Conservation (phyloP, 2,113 vertebrate species). For the Seriola dumerili region DNA sequence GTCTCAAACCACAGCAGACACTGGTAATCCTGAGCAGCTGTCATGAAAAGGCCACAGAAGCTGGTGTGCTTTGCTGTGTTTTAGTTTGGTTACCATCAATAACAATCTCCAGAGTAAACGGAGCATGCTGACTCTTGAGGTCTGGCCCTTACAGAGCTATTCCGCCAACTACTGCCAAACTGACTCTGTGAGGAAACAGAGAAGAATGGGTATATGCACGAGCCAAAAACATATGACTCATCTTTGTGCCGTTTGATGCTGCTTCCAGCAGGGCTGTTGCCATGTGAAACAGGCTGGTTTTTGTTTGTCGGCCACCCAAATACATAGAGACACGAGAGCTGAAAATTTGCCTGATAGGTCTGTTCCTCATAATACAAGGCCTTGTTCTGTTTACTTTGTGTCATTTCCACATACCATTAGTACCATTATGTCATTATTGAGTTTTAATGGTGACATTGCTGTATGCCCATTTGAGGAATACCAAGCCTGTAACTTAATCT, state of each 20-base stretch:
- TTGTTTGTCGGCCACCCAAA: constrained; percentile 46
- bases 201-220: constrained; percentile 58
- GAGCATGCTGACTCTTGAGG: constrained; percentile 35
- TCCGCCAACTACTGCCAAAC: constrained; percentile 66
- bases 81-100: constrained; percentile 45
- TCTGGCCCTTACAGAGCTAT: constrained; percentile 44
- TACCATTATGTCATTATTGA: constrained; percentile 30
- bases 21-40: constrained; percentile 34
- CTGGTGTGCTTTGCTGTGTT: constrained; percentile 19
- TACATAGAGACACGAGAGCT: constrained; percentile 46
- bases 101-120: constrained; percentile 46
- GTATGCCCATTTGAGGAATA: neutral
- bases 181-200: constrained; percentile 53
- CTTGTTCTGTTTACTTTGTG: constrained; percentile 34
- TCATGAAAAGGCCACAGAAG: neutral
- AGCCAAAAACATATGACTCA: constrained; percentile 78
- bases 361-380: constrained; percentile 46
- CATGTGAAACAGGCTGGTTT: constrained; percentile 47
- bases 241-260: constrained; percentile 40
- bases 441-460: constrained; percentile 27
- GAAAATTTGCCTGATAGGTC: constrained; percentile 33
- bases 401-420: constrained; percentile 27
- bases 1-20: constrained; percentile 37
- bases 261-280: constrained; percentile 59
- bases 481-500: constrained; percentile 38